Conservation (phyloP, 2,113 vertebrate genomes). For the Chloebia gouldiae region DNA sequence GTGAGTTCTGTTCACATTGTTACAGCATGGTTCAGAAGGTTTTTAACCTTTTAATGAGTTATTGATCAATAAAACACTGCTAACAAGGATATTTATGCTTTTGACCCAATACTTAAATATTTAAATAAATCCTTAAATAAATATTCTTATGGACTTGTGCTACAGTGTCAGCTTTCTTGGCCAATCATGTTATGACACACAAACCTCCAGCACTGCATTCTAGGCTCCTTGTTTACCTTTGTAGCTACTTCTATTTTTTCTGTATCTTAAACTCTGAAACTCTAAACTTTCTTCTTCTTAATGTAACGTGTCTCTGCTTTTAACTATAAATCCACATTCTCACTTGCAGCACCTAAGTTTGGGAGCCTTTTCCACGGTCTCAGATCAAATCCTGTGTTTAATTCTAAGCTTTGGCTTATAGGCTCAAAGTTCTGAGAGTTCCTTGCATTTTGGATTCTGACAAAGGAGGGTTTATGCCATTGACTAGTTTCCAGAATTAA, state of each 20-base stretch:
- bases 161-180: neutral
- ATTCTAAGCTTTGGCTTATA: neutral
- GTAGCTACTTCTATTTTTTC: neutral
- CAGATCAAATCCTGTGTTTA: neutral
- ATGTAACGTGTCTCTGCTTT: neutral
- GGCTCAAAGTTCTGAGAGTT: neutral
- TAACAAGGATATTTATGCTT: neutral
- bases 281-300: neutral
- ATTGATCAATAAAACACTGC: neutral
- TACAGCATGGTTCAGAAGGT: neutral
- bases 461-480: rapidly evolving
- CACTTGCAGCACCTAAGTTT: neutral
- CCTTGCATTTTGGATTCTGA: neutral
- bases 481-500: neutral
- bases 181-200: neutral
- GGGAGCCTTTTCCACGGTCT: neutral
- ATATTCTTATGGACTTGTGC: neutral
- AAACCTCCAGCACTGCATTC: neutral
- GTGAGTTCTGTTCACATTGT: neutral
- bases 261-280: neutral
- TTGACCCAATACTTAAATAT: neutral
- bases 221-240: neutral
- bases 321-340: neutral
- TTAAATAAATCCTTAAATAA: neutral
- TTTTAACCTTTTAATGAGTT: neutral